Evolutionary conservation across 1,140 invertebrate species (phyloP).

Genomic region (Magallana gigas): DNA sequence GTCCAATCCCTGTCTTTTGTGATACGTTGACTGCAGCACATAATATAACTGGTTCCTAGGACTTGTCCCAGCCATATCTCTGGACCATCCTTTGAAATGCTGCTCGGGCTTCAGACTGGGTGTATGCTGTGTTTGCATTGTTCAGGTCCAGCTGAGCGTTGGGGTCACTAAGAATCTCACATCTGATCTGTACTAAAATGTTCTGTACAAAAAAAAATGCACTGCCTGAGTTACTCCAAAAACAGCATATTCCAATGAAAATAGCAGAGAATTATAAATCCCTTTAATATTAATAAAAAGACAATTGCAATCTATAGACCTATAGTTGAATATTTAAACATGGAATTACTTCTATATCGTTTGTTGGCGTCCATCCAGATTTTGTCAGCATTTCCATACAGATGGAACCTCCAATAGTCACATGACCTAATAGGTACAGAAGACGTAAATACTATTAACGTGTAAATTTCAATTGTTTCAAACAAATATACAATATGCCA

Average conservation of each 20-base stretch:
- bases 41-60: no score
- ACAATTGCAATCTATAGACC: no score
- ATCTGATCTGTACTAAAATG: conserved; percentile 74
- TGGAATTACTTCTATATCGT: conserved; percentile 75
- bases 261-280: no score
- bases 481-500: background rate
- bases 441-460: no score
- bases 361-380: conserved; percentile 75
- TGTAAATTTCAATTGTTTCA: no score
- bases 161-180: conserved; percentile 76
- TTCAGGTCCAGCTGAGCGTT: conserved; percentile 67
- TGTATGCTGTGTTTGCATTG: conserved; percentile 65
- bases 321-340: background rate
- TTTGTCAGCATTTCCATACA: conserved; percentile 77
- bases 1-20: no score
- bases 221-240: no score
- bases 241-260: no score
- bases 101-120: conserved; percentile 68
- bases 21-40: no score
- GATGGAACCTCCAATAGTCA: conserved; percentile 77
- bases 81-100: conserved; percentile 75
- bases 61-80: conserved; percentile 73
- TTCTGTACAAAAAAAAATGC: conserved; percentile 62
- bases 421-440: conserved; percentile 68
- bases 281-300: no score